These are phyloP conservation scores for Notothenia rossii DNA, from an alignment of 2,113 vertebrate species.

Conservation along the genomic window DNA sequence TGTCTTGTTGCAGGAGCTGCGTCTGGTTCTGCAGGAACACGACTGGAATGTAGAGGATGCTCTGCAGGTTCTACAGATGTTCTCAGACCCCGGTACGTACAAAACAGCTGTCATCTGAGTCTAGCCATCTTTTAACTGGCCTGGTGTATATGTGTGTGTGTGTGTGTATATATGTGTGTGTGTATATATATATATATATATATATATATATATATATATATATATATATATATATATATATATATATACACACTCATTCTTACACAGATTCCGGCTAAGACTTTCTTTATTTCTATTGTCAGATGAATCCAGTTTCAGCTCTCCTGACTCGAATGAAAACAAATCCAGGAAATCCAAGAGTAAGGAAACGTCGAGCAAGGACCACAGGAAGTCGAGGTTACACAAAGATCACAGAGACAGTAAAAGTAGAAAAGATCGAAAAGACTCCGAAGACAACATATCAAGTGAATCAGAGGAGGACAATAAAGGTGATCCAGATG, in stretches of 20 bases:
- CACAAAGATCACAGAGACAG: neutral
- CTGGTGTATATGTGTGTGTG: neutral
- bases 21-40: conserved; percentile 91
- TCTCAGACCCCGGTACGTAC: conserved; percentile 85
- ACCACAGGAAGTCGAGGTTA: neutral
- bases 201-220: too few species aligned
- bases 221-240: too few species aligned
- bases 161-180: too few species aligned
- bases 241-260: neutral
- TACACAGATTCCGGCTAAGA: neutral
- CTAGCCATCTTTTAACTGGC: neutral
- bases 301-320: conserved; percentile 56
- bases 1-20: conserved; percentile 86
- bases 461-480: conserved; percentile 11
- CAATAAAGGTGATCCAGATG: neutral
- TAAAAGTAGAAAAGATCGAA: neutral
- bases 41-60: conserved; percentile 92
- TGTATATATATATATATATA: too few species aligned
- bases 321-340: conserved; percentile 38
- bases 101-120: neutral
- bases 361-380: neutral
- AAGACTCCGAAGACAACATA: neutral
- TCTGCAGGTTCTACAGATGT: conserved; percentile 88
- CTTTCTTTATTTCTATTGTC: neutral
- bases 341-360: conserved; percentile 35